Percentiles rank a stretch among this genome's conserved stretches.
Conservation (phyloP, 1,140 invertebrate genomes). For the Papilio aristodemus region DNA sequence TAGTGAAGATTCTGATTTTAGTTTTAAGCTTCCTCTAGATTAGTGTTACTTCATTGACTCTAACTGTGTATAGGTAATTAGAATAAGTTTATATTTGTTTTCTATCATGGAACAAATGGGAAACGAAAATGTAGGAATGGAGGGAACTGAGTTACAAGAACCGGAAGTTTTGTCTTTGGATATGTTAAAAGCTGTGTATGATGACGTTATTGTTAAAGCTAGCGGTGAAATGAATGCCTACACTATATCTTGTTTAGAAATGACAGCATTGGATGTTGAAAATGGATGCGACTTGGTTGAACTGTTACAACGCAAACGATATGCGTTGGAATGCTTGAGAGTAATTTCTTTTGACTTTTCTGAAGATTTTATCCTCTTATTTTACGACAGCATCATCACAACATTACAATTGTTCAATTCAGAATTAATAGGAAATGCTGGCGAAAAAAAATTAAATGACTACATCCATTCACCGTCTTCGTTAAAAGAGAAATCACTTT, state of each 20-base stretch:
- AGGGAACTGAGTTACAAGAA: neutral
- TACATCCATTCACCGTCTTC: neutral
- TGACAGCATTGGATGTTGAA: neutral
- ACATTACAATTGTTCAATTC: constrained; percentile 2
- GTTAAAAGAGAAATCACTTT: constrained; percentile 1
- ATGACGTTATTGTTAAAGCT: neutral
- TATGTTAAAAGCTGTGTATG: neutral
- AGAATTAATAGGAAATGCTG: neutral
- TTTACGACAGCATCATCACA: neutral
- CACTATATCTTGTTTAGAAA: constrained; percentile 3
- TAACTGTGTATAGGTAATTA: neutral
- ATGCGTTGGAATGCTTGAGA: neutral
- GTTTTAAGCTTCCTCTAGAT: neutral
- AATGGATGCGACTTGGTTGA: neutral
- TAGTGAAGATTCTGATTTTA: constrained; percentile 18
- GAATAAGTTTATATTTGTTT: neutral
- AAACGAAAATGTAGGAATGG: too few species aligned
- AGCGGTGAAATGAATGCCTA: neutral
- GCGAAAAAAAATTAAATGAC: constrained; percentile 1
- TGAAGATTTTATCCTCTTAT: neutral
- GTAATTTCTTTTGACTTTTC: neutral
- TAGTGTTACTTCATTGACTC: neutral
- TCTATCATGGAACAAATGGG: neutral
- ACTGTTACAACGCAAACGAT: constrained; percentile 13
- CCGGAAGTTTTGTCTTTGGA: constrained; percentile 9